Base-by-base conservation (phyloP, 2,113 vertebrate genomes). In the Cathartes aura region DNA sequence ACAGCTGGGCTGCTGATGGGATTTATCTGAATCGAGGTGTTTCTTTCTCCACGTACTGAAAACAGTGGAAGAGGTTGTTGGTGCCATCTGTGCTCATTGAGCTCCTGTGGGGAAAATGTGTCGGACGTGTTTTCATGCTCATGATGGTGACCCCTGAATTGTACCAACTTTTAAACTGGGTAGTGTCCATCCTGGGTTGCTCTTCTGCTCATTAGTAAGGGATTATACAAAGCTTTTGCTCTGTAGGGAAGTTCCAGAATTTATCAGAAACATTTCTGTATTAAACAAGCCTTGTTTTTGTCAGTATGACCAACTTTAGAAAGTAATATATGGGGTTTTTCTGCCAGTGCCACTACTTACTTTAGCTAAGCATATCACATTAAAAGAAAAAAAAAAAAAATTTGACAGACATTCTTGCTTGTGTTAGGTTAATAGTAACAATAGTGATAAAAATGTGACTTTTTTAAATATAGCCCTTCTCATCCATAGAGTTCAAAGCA, bases 11-110 rank as follows among this genome's bases (percentile, higher is more conserved):
- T 86, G 78, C 45, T 56, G 50, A 14, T 80, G 32, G 45, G 67
- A 59, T 88, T 93, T 83, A 48, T 62, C 62, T 0, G 0, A 45
- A 40, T 10, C 0, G 1, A 22, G 26, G 32, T 26, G 17, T 80
- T 94, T 88, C 12, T 83, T 71, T 67, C 59, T 70, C 16, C 30
- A 4, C 0, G 0, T 30, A 5, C 36, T 43, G 34, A 53, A 64
- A 85, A 38, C 22, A 24, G 52, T 38, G 40, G 90, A 70, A 86
- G 71, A 1, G 3, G 17, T 63, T 71, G 81, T 50, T 58, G 67
- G 26, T 95, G 78, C 82, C 62, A 38, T 85, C 74, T 91, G 81
- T 72, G 74, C 52, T 47, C 23, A 11, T 43, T 40, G 78, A 70
- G 71, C 42, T 85, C 66, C 62, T 68, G 70, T 1, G 0, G 74